Conservation (phyloP, 2,797 vertebrate genomes). For the Pseudochirops cupreus region DNA sequence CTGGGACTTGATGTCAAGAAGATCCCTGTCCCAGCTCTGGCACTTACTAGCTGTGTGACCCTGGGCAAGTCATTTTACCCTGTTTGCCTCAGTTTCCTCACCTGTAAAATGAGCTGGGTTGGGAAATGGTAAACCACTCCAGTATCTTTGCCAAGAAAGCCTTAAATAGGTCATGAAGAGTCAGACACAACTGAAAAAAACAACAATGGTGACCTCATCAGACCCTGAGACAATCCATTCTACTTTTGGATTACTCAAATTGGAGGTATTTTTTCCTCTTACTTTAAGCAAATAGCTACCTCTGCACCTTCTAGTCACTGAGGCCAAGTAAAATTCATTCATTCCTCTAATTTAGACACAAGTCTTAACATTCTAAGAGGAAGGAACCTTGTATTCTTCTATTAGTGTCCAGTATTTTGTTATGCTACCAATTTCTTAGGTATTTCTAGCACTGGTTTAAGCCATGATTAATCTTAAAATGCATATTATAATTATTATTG, state of each 20-base stretch:
- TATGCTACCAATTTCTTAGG: background rate
- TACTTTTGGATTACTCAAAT: background rate
- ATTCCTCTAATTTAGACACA: background rate
- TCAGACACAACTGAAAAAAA: background rate
- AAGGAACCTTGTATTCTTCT: background rate
- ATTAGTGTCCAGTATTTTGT: background rate
- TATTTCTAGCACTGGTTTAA: background rate
- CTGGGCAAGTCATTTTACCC: background rate
- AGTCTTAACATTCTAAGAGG: background rate
- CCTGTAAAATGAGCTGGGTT: background rate
- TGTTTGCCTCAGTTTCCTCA: background rate
- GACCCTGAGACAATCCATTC: background rate
- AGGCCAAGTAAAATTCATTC: background rate
- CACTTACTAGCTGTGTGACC: background rate
- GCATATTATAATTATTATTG: background rate
- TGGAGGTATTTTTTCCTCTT: background rate
- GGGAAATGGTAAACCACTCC: background rate
- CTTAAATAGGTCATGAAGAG: background rate
- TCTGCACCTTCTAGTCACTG: background rate
- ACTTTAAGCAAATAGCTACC: background rate
- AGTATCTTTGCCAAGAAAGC: background rate
- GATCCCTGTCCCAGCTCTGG: background rate
- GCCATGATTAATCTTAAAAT: background rate
- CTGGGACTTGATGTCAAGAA: background rate
- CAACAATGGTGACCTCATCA: background rate